Conservation (phyloP, 2,888 invertebrate species). For the Horisme vitalbata region DNA sequence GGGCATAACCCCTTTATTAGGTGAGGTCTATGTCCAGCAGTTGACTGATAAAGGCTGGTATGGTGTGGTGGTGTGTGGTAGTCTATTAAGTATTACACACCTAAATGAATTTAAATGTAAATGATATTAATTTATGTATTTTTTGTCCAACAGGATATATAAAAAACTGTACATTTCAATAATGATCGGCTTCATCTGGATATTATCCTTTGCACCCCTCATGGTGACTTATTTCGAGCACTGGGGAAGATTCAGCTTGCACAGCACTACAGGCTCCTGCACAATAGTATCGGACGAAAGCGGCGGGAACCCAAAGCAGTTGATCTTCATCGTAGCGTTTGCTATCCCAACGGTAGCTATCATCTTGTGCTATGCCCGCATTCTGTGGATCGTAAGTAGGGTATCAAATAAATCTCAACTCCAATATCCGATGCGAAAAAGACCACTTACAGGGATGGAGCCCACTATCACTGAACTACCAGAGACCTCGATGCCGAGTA, state of each 20-base stretch:
- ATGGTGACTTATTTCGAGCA: constrained; percentile 88
- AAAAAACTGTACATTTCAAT: constrained; percentile 84
- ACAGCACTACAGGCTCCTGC: constrained; percentile 88
- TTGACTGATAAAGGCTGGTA: no score
- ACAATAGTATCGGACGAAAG: constrained; percentile 87
- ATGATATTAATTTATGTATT: no score
- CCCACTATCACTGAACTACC: constrained; percentile 54
- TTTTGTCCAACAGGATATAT: constrained; percentile 84
- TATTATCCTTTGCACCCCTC: constrained; percentile 86
- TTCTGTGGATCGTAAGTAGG: constrained; percentile 89
- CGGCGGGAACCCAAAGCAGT: constrained; percentile 88
- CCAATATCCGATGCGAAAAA: constrained; percentile 52
- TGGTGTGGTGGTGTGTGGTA: no score
- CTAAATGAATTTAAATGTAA: no score
- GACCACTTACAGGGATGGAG: constrained; percentile 48
- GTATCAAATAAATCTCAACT: constrained; percentile 85
- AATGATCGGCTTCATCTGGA: constrained; percentile 89
- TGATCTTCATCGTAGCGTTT: constrained; percentile 92
- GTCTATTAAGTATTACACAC: no score
- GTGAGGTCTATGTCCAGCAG: no score
- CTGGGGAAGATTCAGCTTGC: constrained; percentile 92
- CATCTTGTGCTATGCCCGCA: constrained; percentile 91
- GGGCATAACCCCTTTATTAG: no score
- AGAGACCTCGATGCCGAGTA: constrained; percentile 36
- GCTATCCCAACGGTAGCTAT: constrained; percentile 92